phyloP scores from a whole-genome alignment of 2,113 vertebrate species.

The Galemys pyrenaicus region DNA sequence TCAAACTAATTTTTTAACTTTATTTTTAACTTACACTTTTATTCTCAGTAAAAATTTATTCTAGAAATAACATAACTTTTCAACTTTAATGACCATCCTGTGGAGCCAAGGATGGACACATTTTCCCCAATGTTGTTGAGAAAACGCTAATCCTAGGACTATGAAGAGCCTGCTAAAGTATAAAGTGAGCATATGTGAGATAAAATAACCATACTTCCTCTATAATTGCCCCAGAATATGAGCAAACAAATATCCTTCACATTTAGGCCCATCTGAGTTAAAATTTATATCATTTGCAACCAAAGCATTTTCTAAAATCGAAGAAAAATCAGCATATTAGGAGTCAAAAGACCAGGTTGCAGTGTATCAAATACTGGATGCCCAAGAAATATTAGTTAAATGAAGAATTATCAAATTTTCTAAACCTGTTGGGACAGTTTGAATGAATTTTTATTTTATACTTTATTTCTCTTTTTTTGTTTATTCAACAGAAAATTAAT shows the following conservation, averaged over 20 bases:
- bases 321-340: neutral
- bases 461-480: neutral
- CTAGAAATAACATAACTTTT: neutral
- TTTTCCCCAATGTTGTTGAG: neutral
- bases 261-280: neutral
- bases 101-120: neutral
- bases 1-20: neutral
- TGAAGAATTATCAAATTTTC: neutral
- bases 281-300: slow-evolving; percentile 9
- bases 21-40: neutral
- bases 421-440: neutral
- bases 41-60: neutral
- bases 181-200: neutral
- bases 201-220: neutral
- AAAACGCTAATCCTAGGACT: neutral
- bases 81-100: neutral
- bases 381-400: neutral
- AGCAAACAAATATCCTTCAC: neutral
- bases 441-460: neutral
- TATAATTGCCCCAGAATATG: neutral
- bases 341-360: neutral
- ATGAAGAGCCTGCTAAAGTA: neutral
- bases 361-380: neutral
- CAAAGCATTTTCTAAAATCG: neutral
- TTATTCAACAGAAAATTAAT: neutral